Conservation (phyloP, 1,140 invertebrate species). For the Halyomorpha halys region DNA sequence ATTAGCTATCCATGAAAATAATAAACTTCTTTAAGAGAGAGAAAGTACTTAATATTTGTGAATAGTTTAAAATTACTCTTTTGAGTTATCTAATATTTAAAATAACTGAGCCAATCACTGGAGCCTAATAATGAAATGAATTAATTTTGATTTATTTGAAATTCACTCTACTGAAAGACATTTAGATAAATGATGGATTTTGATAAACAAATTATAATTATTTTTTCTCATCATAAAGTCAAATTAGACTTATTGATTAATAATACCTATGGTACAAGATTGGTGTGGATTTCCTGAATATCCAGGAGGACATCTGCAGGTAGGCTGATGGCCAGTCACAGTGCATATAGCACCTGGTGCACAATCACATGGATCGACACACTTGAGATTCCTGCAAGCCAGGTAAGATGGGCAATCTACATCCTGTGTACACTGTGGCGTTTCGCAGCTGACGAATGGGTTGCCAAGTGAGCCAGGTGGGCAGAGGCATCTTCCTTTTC, state of each 20-base stretch:
- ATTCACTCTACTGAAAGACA: background rate
- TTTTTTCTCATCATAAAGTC: too few species aligned
- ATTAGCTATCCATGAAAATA: too few species aligned
- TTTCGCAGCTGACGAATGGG: slow-evolving; percentile 59
- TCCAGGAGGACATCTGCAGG: slow-evolving; percentile 71
- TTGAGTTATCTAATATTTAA: too few species aligned
- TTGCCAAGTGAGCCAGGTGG: slow-evolving; percentile 61
- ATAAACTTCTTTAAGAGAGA: too few species aligned
- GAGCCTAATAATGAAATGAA: too few species aligned
- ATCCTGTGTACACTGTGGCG: slow-evolving; percentile 63
- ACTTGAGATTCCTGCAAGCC: slow-evolving; percentile 61
- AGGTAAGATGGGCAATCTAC: slow-evolving; percentile 62
- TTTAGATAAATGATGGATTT: slow-evolving; percentile 9
- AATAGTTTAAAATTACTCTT: too few species aligned
- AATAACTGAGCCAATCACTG: too few species aligned
- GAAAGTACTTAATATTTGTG: too few species aligned
- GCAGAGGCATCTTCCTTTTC: slow-evolving; percentile 69
- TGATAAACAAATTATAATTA: slow-evolving; percentile 11
- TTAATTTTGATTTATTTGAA: too few species aligned
- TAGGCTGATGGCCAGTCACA: slow-evolving; percentile 62
- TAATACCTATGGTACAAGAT: slow-evolving; percentile 41
- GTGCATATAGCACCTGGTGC: slow-evolving; percentile 58
- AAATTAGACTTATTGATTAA: too few species aligned
- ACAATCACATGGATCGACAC: slow-evolving; percentile 69
- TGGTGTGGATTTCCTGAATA: slow-evolving; percentile 66